These are phyloP conservation scores for Acleris laterana DNA, from an alignment of 2,888 invertebrate species.

Conservation along the genomic window DNA sequence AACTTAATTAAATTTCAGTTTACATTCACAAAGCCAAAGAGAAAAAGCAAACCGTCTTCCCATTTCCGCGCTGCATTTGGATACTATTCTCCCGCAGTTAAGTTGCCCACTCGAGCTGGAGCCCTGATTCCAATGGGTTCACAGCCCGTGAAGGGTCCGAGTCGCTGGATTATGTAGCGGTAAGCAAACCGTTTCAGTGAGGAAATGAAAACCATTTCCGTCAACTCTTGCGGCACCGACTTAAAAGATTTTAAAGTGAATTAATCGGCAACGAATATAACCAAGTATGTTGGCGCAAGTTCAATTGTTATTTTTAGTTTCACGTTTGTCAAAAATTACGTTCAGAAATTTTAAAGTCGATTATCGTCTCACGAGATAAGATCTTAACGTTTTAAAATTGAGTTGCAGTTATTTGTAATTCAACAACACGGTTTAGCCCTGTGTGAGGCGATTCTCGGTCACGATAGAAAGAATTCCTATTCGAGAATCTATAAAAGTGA, in stretches of 20 bases:
- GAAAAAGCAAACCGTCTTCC: conserved; percentile 15
- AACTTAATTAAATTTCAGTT: neutral
- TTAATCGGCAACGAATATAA: neutral
- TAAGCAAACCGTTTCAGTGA: conserved; percentile 6
- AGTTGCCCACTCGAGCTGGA: conserved; percentile 11
- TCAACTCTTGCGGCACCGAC: neutral
- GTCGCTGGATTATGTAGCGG: neutral
- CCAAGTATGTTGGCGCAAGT: no score
- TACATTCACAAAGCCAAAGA: conserved; percentile 8
- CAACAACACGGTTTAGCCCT: no score
- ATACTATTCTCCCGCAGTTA: conserved; percentile 18
- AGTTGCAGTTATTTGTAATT: no score
- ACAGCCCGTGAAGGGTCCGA: neutral
- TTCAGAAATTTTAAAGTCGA: no score
- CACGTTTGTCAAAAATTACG: no score
- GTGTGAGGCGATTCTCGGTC: no score
- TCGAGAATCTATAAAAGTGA: no score
- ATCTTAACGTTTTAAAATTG: no score
- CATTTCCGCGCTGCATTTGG: conserved; percentile 29
- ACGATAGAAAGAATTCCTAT: no score
- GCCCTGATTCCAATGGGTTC: neutral
- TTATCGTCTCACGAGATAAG: no score
- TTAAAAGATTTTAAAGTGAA: neutral
- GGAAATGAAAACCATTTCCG: conserved; percentile 33
- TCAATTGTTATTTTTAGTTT: no score